Conservation (phyloP, 1,140 invertebrate species). For the Oedothorax gibbosus region DNA sequence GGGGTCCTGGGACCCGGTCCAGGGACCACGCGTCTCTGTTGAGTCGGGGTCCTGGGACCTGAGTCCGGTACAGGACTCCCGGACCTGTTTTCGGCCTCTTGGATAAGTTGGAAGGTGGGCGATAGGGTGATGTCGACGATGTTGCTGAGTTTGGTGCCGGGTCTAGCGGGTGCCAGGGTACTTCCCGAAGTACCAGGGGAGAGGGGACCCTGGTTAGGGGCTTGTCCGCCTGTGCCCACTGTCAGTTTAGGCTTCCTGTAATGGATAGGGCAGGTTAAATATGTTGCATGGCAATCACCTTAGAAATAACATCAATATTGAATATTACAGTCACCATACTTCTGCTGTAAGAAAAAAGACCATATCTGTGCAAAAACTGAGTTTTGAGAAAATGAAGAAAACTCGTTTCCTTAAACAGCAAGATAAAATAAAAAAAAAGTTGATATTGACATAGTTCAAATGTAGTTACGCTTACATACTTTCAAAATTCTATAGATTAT, state of each 20-base stretch:
- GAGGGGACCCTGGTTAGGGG: not conserved
- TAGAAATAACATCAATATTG: not conserved
- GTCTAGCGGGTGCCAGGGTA: constrained; percentile 15
- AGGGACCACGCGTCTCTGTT: not conserved
- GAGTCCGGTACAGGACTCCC: constrained; percentile 5
- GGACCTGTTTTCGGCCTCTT: constrained; percentile 52
- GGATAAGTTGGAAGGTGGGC: constrained; percentile 62
- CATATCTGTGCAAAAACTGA: too few species aligned
- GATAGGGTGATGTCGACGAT: constrained; percentile 63
- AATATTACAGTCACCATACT: too few species aligned
- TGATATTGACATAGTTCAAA: too few species aligned
- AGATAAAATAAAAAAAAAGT: too few species aligned
- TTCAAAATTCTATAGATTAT: too few species aligned
- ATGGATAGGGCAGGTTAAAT: not conserved
- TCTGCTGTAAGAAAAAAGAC: too few species aligned
- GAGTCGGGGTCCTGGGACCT: constrained; percentile 6
- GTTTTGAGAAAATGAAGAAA: too few species aligned
- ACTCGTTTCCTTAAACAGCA: too few species aligned
- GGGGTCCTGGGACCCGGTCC: not conserved
- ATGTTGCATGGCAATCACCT: not conserved
- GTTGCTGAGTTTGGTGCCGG: constrained; percentile 40
- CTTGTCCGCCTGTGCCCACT: not conserved
- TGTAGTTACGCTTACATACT: too few species aligned
- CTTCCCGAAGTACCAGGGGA: constrained; percentile 39
- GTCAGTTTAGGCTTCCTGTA: constrained; percentile 22